Evolutionary conservation across 1,140 invertebrate genomes (phyloP).

Genomic region (Bombus terrestris): DNA sequence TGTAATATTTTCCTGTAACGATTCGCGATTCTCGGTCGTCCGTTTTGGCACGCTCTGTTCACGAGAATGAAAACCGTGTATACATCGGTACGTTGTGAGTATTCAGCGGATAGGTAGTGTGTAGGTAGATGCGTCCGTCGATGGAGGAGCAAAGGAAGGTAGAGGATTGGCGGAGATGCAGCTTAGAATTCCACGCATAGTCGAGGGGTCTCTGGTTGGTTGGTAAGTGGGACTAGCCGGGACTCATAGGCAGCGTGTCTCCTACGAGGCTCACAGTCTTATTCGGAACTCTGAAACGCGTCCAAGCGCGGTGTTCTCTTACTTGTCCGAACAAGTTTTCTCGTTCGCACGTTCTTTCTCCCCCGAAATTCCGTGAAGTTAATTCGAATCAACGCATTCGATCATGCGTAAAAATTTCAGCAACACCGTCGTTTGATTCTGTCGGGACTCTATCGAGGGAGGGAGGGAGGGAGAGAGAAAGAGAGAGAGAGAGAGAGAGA

Average conservation of each 20-base stretch:
- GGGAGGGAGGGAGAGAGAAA: no score
- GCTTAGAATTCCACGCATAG: slow-evolving; percentile 80
- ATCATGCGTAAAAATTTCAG: slow-evolving; percentile 6
- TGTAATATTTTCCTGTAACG: not conserved
- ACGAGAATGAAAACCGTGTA: not conserved
- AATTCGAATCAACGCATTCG: not conserved
- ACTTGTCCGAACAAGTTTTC: not conserved
- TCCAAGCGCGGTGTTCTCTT: slow-evolving; percentile 34
- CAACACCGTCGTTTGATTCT: not conserved
- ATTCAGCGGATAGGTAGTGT: slow-evolving; percentile 32
- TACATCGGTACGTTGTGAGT: not conserved
- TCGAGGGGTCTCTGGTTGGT: slow-evolving; percentile 82
- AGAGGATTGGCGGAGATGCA: slow-evolving; percentile 78
- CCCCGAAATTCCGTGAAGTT: not conserved
- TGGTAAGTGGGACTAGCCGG: slow-evolving; percentile 83
- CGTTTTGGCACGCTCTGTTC: not conserved
- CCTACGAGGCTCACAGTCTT: slow-evolving; percentile 81
- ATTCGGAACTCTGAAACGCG: slow-evolving; percentile 77
- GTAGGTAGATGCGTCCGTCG: slow-evolving; percentile 42
- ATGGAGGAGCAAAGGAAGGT: slow-evolving; percentile 57
- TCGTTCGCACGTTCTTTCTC: not conserved
- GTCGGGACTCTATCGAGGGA: not conserved
- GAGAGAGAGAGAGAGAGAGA: fast-evolving
- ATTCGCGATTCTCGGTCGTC: not conserved
- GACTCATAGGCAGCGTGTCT: slow-evolving; percentile 82